phyloP scores from a whole-genome alignment of 2,113 vertebrate species.

The Cynoglossus semilaevis region DNA sequence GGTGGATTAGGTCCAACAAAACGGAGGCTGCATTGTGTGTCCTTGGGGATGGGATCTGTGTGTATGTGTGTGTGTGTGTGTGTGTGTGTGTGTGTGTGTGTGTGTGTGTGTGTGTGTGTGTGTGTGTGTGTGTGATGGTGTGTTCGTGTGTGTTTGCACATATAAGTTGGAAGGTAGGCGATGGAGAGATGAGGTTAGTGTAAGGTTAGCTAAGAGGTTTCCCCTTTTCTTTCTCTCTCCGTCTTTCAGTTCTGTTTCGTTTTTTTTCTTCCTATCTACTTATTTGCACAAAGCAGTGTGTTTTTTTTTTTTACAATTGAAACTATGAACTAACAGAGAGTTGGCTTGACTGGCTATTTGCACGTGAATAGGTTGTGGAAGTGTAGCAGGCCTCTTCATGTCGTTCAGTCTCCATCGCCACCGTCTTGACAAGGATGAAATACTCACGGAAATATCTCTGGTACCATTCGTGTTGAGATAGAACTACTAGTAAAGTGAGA shows the following conservation, averaged over 20 bases:
- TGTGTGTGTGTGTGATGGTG: not conserved
- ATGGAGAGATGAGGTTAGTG: slow-evolving; percentile 79
- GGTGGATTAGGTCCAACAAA: slow-evolving; percentile 84
- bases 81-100: too few relatives aligned
- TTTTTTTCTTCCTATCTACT: slow-evolving; percentile 65
- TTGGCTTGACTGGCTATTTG: slow-evolving; percentile 93
- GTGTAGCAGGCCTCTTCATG: slow-evolving; percentile 87
- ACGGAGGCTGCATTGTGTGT: slow-evolving; percentile 83
- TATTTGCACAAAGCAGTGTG: slow-evolving; percentile 85
- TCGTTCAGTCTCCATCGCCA: slow-evolving; percentile 81
- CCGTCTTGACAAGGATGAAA: slow-evolving; percentile 68
- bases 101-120: too few relatives aligned
- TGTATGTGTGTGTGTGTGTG: not conserved
- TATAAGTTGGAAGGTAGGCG: not conserved
- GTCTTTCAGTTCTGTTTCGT: not conserved
- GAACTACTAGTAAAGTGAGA: too few relatives aligned
- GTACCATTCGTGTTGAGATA: too few relatives aligned
- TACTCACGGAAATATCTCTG: slow-evolving; percentile 15
- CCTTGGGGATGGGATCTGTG: slow-evolving; percentile 70
- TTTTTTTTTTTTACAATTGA: slow-evolving; percentile 90
- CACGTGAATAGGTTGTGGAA: slow-evolving; percentile 90
- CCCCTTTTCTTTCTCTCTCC: slow-evolving; percentile 51
- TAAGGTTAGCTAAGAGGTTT: slow-evolving; percentile 63
- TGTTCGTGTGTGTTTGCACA: too few relatives aligned
- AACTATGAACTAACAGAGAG: slow-evolving; percentile 98